phyloP scores from a whole-genome alignment of 2,888 invertebrate species.

The Lochmaea capreae region DNA sequence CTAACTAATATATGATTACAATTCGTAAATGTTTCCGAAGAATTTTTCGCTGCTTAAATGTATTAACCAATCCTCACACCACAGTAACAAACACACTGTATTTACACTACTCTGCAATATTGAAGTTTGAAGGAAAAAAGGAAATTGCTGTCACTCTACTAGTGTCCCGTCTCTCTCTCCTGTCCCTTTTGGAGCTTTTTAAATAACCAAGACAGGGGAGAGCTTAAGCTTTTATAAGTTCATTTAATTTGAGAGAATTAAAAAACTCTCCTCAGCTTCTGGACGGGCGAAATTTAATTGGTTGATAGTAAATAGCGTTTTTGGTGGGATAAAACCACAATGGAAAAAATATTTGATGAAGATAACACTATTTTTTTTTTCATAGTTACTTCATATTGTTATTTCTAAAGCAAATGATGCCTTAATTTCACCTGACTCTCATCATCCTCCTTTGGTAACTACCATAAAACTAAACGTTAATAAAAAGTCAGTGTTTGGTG shows the following conservation, averaged over 20 bases:
- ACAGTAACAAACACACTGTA: slow-evolving; percentile 36
- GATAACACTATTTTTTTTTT: too few relatives aligned
- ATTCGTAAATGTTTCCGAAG: not conserved
- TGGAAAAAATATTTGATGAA: not conserved
- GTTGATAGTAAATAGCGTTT: not conserved
- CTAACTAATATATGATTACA: not conserved
- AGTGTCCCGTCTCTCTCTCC: slow-evolving; percentile 21
- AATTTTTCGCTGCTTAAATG: slow-evolving; percentile 14
- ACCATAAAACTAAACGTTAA: too few relatives aligned
- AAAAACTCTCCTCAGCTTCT: slow-evolving; percentile 12
- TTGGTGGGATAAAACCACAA: not conserved
- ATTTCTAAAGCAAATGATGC: too few relatives aligned
- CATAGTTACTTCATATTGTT: too few relatives aligned
- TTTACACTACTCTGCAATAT: slow-evolving; percentile 45
- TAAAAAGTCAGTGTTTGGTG: too few relatives aligned
- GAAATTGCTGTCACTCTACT: slow-evolving; percentile 39
- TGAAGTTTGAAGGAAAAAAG: slow-evolving; percentile 42
- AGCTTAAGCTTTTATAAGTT: slow-evolving; percentile 25
- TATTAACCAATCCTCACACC: slow-evolving; percentile 29
- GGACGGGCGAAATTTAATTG: not conserved
- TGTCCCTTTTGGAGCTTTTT: slow-evolving; percentile 11
- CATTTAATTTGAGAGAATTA: slow-evolving; percentile 27
- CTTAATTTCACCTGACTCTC: too few relatives aligned
- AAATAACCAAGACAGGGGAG: slow-evolving; percentile 31
- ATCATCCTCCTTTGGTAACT: too few relatives aligned